Percentiles rank a stretch among this genome's conserved stretches.
Conservation (phyloP, 2,113 vertebrate genomes). For the Tyto alba region DNA sequence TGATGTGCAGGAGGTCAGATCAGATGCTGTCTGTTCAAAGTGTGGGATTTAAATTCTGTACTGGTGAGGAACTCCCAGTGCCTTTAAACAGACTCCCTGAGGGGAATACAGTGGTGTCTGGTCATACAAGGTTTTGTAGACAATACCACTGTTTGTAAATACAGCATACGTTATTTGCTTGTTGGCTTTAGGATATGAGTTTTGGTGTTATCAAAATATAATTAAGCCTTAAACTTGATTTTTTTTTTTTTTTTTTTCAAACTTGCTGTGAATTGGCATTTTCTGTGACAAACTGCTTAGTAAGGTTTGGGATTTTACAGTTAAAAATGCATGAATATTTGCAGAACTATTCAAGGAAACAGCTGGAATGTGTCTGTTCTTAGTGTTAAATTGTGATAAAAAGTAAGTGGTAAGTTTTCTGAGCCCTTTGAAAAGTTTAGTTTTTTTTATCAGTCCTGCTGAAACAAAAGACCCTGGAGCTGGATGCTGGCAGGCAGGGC, state of each 20-base stretch:
- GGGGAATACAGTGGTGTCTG: neutral
- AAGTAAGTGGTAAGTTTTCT: neutral
- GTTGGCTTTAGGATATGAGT: neutral
- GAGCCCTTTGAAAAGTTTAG: neutral
- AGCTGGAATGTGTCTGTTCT: neutral
- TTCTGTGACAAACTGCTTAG: neutral
- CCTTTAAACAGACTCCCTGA: neutral
- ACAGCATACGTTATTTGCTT: neutral
- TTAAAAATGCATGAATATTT: neutral
- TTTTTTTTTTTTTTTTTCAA: neutral
- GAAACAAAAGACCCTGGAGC: neutral
- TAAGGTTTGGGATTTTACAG: neutral
- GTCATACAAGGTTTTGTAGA: neutral
- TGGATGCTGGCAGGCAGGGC: neutral
- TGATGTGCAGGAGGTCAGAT: neutral
- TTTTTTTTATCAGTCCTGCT: neutral
- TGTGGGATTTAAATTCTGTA: neutral
- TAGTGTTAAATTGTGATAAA: neutral
- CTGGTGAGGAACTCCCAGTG: rapidly evolving
- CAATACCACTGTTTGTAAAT: neutral
- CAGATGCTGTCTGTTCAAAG: neutral
- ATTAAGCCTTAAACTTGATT: neutral
- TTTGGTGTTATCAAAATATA: neutral
- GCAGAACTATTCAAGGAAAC: neutral
- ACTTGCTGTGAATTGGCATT: neutral